A percentile compares a stretch with the other conserved stretches of the same genome.
These are phyloP conservation scores for Nibea albiflora DNA, from an alignment of 2,113 vertebrate genomes.

Conservation along the genomic window DNA sequence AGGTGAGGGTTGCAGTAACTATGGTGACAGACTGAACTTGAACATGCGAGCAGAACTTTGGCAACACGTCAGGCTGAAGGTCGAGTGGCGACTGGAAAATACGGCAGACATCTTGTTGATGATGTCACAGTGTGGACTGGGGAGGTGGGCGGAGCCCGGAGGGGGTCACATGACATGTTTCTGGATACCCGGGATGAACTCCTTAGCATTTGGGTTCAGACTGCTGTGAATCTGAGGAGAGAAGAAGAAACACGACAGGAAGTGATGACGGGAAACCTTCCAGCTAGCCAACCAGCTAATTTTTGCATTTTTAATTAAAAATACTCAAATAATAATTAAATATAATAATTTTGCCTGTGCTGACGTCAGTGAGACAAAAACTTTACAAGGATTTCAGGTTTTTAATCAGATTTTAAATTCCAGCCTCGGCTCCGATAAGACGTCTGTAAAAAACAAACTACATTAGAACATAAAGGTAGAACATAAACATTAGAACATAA, in stretches of 20 bases:
- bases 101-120: conserved; percentile 90
- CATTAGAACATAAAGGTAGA: too few species aligned
- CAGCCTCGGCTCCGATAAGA: too few species aligned
- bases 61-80: conserved; percentile 87
- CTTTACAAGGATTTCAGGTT: too few species aligned
- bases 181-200: conserved; percentile 93
- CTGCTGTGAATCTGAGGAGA: conserved; percentile 89
- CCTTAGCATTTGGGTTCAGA: conserved; percentile 95
- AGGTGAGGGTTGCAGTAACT: conserved; percentile 14
- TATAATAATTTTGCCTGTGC: too few species aligned
- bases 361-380: too few species aligned
- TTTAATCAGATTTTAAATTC: too few species aligned
- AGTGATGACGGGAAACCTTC: too few species aligned
- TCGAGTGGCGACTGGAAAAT: conserved; percentile 87
- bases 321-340: too few species aligned
- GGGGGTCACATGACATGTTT: conserved; percentile 90
- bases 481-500: too few species aligned
- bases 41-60: conserved; percentile 94
- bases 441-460: too few species aligned
- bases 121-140: conserved; percentile 92
- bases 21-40: conserved; percentile 73
- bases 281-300: too few species aligned
- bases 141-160: conserved; percentile 69
- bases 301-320: too few species aligned
- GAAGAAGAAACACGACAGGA: background rate